Percentiles rank a stretch among this genome's conserved stretches.
phyloP scores from a whole-genome alignment of 2,888 invertebrate species.

The Stenolophus ochropezus region DNA sequence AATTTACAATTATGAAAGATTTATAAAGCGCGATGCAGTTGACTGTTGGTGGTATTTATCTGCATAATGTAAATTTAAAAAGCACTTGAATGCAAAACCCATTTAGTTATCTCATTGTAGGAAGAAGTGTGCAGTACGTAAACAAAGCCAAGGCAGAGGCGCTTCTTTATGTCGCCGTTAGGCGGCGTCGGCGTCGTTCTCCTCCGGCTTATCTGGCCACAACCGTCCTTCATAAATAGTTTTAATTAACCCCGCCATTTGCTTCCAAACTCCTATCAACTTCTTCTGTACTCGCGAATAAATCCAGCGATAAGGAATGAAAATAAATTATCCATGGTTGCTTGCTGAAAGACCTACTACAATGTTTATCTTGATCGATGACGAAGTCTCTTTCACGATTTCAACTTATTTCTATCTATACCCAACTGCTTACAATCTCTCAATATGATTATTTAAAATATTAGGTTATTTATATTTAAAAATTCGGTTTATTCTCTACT shows the following conservation, averaged over 20 bases:
- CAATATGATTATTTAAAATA: too few species aligned
- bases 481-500: too few species aligned
- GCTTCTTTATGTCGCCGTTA: slow-evolving; percentile 23
- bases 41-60: slow-evolving; percentile 37
- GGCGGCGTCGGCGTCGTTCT: slow-evolving; percentile 8
- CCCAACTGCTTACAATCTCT: too few species aligned
- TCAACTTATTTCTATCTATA: too few species aligned
- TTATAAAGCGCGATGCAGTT: slow-evolving; percentile 45
- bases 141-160: slow-evolving; percentile 1
- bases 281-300: not conserved
- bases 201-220: not conserved
- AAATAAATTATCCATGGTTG: not conserved
- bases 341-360: too few species aligned
- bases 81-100: slow-evolving; percentile 49
- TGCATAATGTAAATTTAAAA: slow-evolving; percentile 52
- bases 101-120: slow-evolving; percentile 43
- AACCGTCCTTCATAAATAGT: slow-evolving; percentile 36
- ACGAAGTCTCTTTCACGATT: too few species aligned
- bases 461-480: too few species aligned
- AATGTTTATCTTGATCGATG: too few species aligned
- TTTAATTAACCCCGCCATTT: slow-evolving; percentile 26
- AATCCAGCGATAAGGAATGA: not conserved
- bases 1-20: slow-evolving; percentile 50
- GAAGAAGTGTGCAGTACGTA: slow-evolving; percentile 23
- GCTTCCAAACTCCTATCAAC: not conserved